Evolutionary conservation across 2,113 vertebrate species (phyloP).

Genomic region (Neotragus pygmaeus): DNA sequence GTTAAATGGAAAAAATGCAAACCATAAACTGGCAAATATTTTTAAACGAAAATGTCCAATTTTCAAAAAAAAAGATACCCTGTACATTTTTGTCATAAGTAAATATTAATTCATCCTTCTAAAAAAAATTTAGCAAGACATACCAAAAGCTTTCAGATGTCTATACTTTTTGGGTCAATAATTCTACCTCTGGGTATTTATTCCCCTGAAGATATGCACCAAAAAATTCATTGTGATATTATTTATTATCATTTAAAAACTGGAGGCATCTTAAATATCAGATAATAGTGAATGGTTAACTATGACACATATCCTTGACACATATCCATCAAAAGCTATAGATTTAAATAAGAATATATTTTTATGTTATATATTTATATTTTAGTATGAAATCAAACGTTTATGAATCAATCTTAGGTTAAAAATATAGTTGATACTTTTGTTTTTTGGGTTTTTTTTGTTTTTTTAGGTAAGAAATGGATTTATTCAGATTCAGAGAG

Average conservation of each 20-base stretch:
- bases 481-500: neutral
- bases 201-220: neutral
- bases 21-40: neutral
- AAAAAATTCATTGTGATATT: neutral
- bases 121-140: neutral
- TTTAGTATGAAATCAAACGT: neutral
- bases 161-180: neutral
- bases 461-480: neutral
- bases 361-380: neutral
- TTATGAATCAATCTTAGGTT: neutral
- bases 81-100: neutral
- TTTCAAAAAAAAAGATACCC: neutral
- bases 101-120: neutral
- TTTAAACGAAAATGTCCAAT: neutral
- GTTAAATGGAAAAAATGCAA: neutral
- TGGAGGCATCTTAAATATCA: neutral
- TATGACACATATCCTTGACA: neutral
- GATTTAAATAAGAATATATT: neutral
- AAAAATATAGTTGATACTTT: neutral
- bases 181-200: neutral
- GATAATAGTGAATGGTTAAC: neutral
- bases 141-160: neutral
- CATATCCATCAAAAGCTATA: neutral
- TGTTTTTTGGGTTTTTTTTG: neutral
- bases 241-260: conserved; percentile 4